These are phyloP conservation scores for Phrynocephalus versicolor DNA, from an alignment of 2,113 vertebrate species.

Conservation along the genomic window DNA sequence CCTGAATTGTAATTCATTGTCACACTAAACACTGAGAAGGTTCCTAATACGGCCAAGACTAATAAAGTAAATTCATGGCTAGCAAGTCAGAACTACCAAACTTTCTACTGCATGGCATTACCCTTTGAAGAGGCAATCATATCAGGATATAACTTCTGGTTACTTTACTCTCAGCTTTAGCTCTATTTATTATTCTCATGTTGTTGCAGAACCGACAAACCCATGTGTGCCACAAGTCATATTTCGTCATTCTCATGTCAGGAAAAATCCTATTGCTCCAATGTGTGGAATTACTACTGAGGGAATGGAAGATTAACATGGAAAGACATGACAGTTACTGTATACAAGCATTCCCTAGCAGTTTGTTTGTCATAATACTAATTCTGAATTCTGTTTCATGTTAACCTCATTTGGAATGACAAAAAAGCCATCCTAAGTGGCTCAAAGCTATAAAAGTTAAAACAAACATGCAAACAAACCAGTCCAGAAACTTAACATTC, in stretches of 20 bases:
- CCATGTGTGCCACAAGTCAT: not conserved
- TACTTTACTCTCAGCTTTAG: not conserved
- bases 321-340: not conserved
- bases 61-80: not conserved
- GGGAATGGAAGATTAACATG: not conserved
- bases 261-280: not conserved
- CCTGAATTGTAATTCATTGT: not conserved
- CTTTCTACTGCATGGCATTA: not conserved
- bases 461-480: slow-evolving; percentile 54
- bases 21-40: not conserved
- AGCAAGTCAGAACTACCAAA: not conserved
- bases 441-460: slow-evolving; percentile 56
- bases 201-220: not conserved
- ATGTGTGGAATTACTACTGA: not conserved
- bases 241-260: not conserved
- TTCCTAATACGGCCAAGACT: not conserved
- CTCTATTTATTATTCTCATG: not conserved
- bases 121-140: not conserved
- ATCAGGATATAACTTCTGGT: not conserved
- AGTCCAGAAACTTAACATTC: slow-evolving; percentile 62
- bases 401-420: slow-evolving; percentile 44
- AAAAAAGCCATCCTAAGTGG: slow-evolving; percentile 36
- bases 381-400: slow-evolving; percentile 26
- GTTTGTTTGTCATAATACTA: not conserved
- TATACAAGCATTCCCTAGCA: not conserved